A percentile compares a stretch with the other conserved stretches of the same genome.
These are phyloP conservation scores for Lampropteryx suffumata DNA, from an alignment of 2,888 invertebrate species.

Conservation along the genomic window DNA sequence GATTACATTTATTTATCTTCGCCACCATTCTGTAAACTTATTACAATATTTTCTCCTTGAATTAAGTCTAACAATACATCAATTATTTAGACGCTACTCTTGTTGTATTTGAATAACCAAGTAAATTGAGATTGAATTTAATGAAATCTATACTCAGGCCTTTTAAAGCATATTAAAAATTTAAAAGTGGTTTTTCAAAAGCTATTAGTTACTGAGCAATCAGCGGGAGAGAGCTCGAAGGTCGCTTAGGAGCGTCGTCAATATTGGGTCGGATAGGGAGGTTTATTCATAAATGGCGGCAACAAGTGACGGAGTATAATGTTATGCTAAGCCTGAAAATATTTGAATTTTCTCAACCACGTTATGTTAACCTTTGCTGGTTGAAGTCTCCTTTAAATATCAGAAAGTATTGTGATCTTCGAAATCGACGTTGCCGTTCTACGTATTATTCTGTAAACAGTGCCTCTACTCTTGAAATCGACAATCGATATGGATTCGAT, in stretches of 20 bases:
- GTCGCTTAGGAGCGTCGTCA: conserved; percentile 34
- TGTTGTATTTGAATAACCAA: background rate
- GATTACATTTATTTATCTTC: background rate
- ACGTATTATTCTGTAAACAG: too few species aligned
- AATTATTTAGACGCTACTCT: too few species aligned
- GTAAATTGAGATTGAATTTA: conserved; percentile 3
- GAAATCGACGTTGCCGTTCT: too few species aligned
- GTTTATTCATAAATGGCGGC: conserved; percentile 47
- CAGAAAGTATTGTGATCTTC: too few species aligned
- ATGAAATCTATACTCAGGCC: conserved; percentile 38
- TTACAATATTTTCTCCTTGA: too few species aligned
- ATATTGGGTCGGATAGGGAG: conserved; percentile 29
- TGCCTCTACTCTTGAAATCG: too few species aligned
- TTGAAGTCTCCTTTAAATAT: too few species aligned
- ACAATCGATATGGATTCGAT: too few species aligned
- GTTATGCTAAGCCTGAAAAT: conserved; percentile 9
- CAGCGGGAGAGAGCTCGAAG: conserved; percentile 45
- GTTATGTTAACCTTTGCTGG: too few species aligned
- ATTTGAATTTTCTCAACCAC: background rate
- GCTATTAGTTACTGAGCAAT: conserved; percentile 64
- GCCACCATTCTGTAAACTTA: background rate
- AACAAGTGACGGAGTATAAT: conserved; percentile 33
- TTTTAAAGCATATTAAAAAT: conserved; percentile 44
- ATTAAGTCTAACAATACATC: too few species aligned
- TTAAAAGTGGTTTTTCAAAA: conserved; percentile 63